Base-by-base conservation (phyloP, 2,113 vertebrate genomes). In the Anguilla japonica region DNA sequence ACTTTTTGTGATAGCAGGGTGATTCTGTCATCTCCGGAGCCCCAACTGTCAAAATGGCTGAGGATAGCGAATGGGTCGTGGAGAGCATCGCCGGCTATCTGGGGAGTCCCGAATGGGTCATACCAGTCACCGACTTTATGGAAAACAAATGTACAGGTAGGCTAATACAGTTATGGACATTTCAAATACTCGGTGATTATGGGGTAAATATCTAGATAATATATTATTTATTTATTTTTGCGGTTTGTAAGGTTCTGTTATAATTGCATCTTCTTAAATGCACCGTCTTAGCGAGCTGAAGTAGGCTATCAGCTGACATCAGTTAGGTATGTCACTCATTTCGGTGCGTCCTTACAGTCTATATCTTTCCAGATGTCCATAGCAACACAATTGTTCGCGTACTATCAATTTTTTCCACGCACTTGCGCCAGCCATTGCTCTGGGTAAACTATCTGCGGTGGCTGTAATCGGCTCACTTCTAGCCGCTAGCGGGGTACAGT, bases 71-170 rank as follows among this genome's bases (percentile, higher is more conserved):
- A 71, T 99, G 98, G 98, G 95, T 99, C 34, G 93, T 98, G 88
- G 98, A 99, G 93, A 98, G 97, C 91, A 97, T 99, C 89, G 97
- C 97, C 3, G 98, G 97, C 2, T 99, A 97, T 91, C 94, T 99
- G 81, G 94, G 95, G 2, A 97, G 98, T 84, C 97, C 98, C 0
- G 96, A 96, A 83, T 99, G 98, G 98, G 93, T 97, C 87, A 93
- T 96, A 63, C 98, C 98, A 4, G 95, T 99, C 89, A 95, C 96
- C 82, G 97, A 98, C 90, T 99, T 99, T 85, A 96, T 98, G 95
- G 98, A 99, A 87, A 96, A 97, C 91, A 98, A 97, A 90, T 99
- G 98, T 92, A 97, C 97, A 95, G 98, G 98, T 99, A 94, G 94
- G 2, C 0, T 57, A 67, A 53, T 53, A 53, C 60, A 67, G 18